Base-by-base conservation (phyloP, 2,797 vertebrate species). In the Xenentodon cancila region DNA sequence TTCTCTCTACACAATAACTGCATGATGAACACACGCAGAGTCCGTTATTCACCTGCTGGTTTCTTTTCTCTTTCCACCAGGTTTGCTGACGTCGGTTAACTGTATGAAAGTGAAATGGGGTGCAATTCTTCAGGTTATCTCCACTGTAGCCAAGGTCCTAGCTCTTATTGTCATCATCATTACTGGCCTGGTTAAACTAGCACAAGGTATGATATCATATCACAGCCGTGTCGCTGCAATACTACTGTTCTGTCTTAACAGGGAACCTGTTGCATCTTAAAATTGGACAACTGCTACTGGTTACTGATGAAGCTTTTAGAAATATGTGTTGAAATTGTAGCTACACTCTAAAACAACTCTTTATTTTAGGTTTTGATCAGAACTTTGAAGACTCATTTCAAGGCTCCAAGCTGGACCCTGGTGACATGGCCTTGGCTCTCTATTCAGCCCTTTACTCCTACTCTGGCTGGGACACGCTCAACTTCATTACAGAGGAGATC, bases 401-500 rank as follows among this genome's bases (percentile, higher is more conserved):
- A 75, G 87, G 75, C 19, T 95, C 94, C 17, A 94, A 91, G 46
- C 4, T 90, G 72, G 61, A 94, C 59, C 69, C 91, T 1, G 94
- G 94, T 4, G 81, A 94, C 62, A 88, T 95, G 88, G 92, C 94
- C 6, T 63, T 95, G 67, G 94, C 93, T 17, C 84, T 95, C 32
- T 95, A 95, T 17, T 88, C 94, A 1, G 94, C 94, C 0, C 87
- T 95, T 0, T 95, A 94, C 72, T 94, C 94, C 3, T 95, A 95
- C 80, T 94, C 94, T 0, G 94, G 94, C 49, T 95, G 94, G 94
- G 94, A 95, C 70, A 94, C 94, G 0, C 91, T 95, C 48, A 95
- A 95, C 90, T 95, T 92, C 77, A 93, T 95, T 72, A 95, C 94
- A 5, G 94, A 95, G 82, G 94, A 95, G 86, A 90, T 95, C 73